phyloP scores from a whole-genome alignment of 2,797 vertebrate genomes.

The Allobates femoralis region DNA sequence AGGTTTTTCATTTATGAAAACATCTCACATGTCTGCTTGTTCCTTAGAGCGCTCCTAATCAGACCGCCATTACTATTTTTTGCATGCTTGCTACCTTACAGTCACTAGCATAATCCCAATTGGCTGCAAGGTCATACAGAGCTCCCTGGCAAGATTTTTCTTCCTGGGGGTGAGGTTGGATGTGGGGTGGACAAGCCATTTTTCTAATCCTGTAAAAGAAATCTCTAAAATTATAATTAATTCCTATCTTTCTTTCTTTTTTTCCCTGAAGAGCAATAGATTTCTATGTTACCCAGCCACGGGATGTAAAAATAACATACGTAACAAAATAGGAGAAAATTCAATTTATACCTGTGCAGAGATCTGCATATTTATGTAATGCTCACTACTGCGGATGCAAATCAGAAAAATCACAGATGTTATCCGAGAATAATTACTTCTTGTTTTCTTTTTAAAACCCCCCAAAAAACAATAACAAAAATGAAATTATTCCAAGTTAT shows the following conservation, averaged over 20 bases:
- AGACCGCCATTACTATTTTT: too few species aligned
- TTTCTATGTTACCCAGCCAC: neutral
- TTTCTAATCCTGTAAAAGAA: too few species aligned
- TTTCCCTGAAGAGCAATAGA: neutral
- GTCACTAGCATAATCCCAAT: too few species aligned
- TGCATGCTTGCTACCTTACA: too few species aligned
- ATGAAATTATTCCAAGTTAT: neutral
- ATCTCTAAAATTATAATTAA: too few species aligned
- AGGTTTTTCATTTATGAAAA: too few species aligned
- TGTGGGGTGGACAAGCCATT: too few species aligned
- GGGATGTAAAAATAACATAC: neutral
- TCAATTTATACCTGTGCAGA: neutral
- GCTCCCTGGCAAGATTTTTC: too few species aligned
- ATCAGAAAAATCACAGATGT: conserved; percentile 31
- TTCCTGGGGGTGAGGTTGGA: too few species aligned
- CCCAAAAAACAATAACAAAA: conserved; percentile 15
- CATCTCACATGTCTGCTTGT: too few species aligned
- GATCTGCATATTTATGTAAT: conserved; percentile 7
- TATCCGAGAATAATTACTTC: conserved; percentile 10
- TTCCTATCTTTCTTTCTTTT: neutral
- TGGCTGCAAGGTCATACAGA: too few species aligned
- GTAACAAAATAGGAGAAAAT: neutral
- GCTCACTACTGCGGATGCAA: neutral
- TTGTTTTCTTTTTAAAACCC: conserved; percentile 22
- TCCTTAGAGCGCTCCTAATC: too few species aligned